Conservation (phyloP, 2,113 vertebrate species). For the Phasianus colchicus region DNA sequence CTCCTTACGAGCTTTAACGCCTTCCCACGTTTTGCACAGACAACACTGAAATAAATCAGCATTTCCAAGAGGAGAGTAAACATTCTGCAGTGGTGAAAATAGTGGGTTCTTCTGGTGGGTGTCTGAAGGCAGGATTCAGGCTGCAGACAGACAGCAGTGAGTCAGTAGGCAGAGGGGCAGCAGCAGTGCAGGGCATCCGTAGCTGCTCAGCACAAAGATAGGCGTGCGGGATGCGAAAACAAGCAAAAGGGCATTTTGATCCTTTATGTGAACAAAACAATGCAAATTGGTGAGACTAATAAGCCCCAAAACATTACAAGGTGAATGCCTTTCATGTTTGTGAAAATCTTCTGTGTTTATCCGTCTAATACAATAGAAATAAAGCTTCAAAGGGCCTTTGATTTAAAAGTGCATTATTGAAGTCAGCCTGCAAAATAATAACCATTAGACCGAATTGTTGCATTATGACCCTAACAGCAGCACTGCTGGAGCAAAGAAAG, state of each 20-base stretch:
- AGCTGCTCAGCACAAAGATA: neutral
- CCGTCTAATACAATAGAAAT: slow-evolving; percentile 59
- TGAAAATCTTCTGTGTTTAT: slow-evolving; percentile 55
- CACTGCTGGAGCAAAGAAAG: neutral
- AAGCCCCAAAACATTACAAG: slow-evolving; percentile 57
- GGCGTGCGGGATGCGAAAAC: slow-evolving; percentile 7
- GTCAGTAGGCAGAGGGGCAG: slow-evolving; percentile 26
- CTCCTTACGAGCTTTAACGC: neutral
- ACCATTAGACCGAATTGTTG: slow-evolving; percentile 36
- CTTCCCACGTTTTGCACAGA: neutral
- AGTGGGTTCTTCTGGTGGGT: neutral
- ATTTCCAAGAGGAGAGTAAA: slow-evolving; percentile 26
- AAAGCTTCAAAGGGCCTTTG: slow-evolving; percentile 60
- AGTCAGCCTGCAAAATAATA: slow-evolving; percentile 8
- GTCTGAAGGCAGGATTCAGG: slow-evolving; percentile 5
- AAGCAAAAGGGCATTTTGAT: slow-evolving; percentile 65
- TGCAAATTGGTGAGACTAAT: slow-evolving; percentile 60
- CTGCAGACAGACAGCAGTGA: slow-evolving; percentile 8
- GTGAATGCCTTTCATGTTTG: slow-evolving; percentile 55
- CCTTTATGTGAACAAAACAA: slow-evolving; percentile 71
- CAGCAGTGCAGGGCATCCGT: neutral
- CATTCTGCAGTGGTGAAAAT: neutral
- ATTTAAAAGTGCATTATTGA: slow-evolving; percentile 43
- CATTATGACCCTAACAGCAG: neutral
- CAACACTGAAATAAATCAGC: neutral